Evolutionary conservation across 2,888 invertebrate genomes (phyloP).

Genomic region (Coenonympha glycerion): DNA sequence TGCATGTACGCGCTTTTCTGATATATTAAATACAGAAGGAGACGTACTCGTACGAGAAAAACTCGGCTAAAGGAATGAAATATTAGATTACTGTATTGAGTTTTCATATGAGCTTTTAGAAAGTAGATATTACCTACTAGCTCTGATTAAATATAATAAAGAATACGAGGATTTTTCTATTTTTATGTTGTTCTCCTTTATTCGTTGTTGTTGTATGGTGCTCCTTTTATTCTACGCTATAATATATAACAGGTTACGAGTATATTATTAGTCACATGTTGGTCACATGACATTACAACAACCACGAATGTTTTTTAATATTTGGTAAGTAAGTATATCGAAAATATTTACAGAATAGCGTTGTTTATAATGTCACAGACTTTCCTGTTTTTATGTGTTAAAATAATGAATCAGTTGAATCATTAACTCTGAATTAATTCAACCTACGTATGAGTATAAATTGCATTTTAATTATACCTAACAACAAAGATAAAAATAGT

Average conservation of each 20-base stretch:
- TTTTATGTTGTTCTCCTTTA: too few relatives aligned
- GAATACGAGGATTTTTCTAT: too few relatives aligned
- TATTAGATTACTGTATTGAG: not conserved
- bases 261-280: too few relatives aligned
- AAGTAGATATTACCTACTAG: too few relatives aligned
- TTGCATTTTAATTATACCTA: conserved; percentile 3
- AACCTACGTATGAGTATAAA: not conserved
- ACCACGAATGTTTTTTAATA: too few relatives aligned
- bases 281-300: too few relatives aligned
- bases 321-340: not conserved
- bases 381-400: not conserved
- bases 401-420: not conserved
- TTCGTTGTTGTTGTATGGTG: too few relatives aligned
- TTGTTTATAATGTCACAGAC: not conserved
- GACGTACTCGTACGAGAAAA: not conserved
- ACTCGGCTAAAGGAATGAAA: not conserved
- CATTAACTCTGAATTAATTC: not conserved
- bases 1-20: not conserved
- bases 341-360: not conserved
- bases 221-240: too few relatives aligned
- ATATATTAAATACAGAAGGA: not conserved
- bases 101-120: not conserved
- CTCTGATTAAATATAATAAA: too few relatives aligned
- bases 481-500: too few relatives aligned
- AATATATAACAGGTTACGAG: too few relatives aligned